Evolutionary conservation across 2,888 invertebrate genomes (phyloP).

Genomic region (Oligia fasciuncula): DNA sequence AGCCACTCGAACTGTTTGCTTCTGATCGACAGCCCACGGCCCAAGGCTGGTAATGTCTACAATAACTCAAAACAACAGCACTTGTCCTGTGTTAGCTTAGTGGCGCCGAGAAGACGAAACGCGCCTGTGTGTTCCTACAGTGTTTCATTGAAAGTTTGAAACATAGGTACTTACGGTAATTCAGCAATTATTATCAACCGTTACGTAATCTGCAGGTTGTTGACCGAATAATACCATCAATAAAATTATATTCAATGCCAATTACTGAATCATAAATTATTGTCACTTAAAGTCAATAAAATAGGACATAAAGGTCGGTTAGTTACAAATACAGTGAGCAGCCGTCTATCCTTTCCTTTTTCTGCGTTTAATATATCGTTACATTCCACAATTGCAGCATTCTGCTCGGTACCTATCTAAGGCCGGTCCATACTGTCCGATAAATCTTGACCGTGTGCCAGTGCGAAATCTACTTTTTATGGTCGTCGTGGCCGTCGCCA

Average conservation of each 20-base stretch:
- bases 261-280: constrained; percentile 53
- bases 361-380: constrained; percentile 75
- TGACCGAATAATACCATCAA: constrained; percentile 49
- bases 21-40: constrained; percentile 77
- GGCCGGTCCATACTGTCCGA: constrained; percentile 74
- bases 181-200: constrained; percentile 44
- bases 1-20: constrained; percentile 82
- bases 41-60: constrained; percentile 74
- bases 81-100: constrained; percentile 56
- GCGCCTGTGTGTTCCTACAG: constrained; percentile 34
- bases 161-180: constrained; percentile 31
- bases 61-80: constrained; percentile 61
- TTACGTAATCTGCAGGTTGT: constrained; percentile 56
- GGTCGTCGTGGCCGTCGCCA: constrained; percentile 72
- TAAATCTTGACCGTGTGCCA: constrained; percentile 84
- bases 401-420: constrained; percentile 80
- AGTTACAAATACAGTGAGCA: constrained; percentile 61
- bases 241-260: constrained; percentile 50
- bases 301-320: constrained; percentile 64
- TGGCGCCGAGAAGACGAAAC: constrained; percentile 62
- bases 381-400: constrained; percentile 75
- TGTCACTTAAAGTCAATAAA: constrained; percentile 52
- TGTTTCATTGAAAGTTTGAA: constrained; percentile 49
- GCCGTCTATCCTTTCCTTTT: constrained; percentile 70
- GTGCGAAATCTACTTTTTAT: constrained; percentile 85